These are phyloP conservation scores for Porites lobata DNA, from an alignment of 92 coral and sea anemone genomes.

Conservation along the genomic window DNA sequence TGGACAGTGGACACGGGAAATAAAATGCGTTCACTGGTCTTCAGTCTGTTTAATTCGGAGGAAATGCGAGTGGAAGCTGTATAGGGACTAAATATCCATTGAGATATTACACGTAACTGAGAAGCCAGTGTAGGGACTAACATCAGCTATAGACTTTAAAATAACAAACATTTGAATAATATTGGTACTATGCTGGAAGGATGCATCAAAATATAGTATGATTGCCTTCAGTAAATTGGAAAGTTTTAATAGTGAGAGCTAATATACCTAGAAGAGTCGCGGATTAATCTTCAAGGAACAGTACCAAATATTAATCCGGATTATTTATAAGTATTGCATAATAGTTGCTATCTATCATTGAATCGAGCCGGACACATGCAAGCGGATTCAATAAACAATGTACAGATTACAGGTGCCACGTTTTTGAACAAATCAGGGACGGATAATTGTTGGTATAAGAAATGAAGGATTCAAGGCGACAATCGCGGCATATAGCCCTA, in stretches of 20 bases:
- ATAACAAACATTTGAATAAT: no score
- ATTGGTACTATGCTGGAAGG: no score
- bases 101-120: neutral
- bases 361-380: neutral
- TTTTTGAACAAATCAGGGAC: neutral
- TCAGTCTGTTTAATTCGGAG: neutral
- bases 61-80: neutral
- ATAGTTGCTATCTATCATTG: neutral
- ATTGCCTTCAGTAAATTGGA: neutral
- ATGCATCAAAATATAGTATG: neutral
- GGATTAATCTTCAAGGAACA: neutral
- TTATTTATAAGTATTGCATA: conserved; percentile 1
- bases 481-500: neutral
- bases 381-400: conserved; percentile 14
- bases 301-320: neutral
- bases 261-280: neutral
- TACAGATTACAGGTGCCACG: conserved; percentile 23
- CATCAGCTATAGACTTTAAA: no score
- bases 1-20: conserved; percentile 31
- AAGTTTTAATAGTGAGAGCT: neutral
- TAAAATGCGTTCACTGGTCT: neutral
- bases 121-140: no score
- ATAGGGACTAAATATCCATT: neutral
- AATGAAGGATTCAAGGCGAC: neutral
- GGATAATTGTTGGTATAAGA: conserved; percentile 12